These are phyloP conservation scores for Alloscopus bannaensis DNA, from an alignment of 2,888 invertebrate genomes.

Conservation along the genomic window DNA sequence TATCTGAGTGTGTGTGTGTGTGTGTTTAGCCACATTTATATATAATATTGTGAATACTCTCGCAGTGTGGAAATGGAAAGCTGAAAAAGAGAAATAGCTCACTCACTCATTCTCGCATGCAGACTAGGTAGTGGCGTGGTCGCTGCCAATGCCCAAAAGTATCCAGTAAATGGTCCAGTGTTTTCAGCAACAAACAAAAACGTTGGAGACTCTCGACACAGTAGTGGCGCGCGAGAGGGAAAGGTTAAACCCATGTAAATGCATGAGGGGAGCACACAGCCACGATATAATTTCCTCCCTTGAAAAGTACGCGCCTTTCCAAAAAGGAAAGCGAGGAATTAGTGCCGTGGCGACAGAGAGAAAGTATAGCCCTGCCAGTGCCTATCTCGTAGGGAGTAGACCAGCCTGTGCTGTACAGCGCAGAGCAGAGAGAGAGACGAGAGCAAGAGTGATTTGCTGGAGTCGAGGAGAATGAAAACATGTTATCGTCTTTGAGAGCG, in stretches of 20 bases:
- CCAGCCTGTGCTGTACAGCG: no score
- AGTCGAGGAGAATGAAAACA: no score
- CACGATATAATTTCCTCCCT: constrained; percentile 38
- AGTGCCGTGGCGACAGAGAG: no score
- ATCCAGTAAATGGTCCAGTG: background rate
- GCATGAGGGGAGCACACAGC: constrained; percentile 19
- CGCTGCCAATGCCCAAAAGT: background rate
- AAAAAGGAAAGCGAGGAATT: no score
- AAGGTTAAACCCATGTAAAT: constrained; percentile 46
- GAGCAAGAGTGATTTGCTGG: background rate
- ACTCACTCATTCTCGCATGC: background rate
- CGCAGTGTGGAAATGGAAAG: background rate
- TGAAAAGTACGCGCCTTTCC: no score
- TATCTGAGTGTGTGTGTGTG: background rate
- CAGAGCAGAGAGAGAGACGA: no score
- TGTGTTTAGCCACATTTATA: background rate
- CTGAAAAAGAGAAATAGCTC: background rate
- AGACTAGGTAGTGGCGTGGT: constrained; percentile 5
- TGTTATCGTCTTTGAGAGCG: background rate
- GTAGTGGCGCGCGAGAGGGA: no score
- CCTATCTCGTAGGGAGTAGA: no score
- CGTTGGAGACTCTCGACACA: background rate
- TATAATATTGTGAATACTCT: background rate
- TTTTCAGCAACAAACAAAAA: background rate
- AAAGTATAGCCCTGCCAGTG: no score